Base-by-base conservation (phyloP, 2,797 vertebrate species). In the Falco columbarius region DNA sequence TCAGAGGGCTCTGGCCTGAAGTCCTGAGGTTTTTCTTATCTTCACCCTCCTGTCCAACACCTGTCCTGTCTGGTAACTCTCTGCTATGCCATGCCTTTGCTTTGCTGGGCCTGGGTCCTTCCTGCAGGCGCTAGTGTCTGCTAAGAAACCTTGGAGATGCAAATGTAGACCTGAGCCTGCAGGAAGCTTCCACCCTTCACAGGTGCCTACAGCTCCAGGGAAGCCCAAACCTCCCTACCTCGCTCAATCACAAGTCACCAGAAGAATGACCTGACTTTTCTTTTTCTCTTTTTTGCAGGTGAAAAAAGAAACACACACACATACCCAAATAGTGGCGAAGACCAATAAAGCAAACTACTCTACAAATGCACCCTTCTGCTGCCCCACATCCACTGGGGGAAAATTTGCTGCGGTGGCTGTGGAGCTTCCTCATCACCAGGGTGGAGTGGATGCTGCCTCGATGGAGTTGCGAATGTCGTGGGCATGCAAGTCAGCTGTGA, bases 371-470 rank as follows among this genome's bases (percentile, higher is more conserved):
- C 40, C 6, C 42, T 20, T 44, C 34, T 12, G 3, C 16, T 26
- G n/a, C 34, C 13, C 29, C 30, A 38, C 26, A 32, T 19, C 7
- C 30, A 2, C 15, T 5, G 49, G 42, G 32, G 36, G 36, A 32
- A 42, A 32, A 36, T 44, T 51, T 77, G 44, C 36, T 6, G 7
- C 18, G 27, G 18, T 0, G 2, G 22, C 34, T 1, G 0, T 56
- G 63, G 55, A 42, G 6, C 79, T 70, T 62, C 30, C n/a, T 77
- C n/a, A 54, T 38, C 44, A 30, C n/a, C 24, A 46, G n/a, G 8
- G 24, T 3, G 3, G n/a, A 70, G 63, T 1, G 1, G n/a, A 17
- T 29, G 52, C 40, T 81, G 59, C 40, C 36, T 56, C 27, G 40
- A 20, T 14, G 10, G 10, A 36, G 36, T 30, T 82, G 47, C 1